Conservation (phyloP, 30 jellyfish, hydroid and myxozoan species). For the Aurelia aurita region DNA sequence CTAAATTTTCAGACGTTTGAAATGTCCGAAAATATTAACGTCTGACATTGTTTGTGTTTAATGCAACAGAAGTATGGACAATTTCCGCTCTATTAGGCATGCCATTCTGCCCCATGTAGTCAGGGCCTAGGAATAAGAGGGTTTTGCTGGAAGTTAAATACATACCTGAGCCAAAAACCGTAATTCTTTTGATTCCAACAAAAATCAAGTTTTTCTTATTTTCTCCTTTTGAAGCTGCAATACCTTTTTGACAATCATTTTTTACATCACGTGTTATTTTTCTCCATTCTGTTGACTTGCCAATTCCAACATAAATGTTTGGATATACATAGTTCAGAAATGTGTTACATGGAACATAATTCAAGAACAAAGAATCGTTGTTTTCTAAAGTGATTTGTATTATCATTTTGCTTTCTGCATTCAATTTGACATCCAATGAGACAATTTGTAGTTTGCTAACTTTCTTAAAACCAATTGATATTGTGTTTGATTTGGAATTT, state of each 20-base stretch:
- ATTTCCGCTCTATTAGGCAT: too few species aligned
- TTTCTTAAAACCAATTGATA: background rate
- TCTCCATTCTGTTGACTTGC: slow-evolving; percentile 30
- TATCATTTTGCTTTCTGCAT: slow-evolving; percentile 12
- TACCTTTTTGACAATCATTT: slow-evolving; percentile 78
- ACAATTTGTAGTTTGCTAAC: background rate
- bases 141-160: background rate
- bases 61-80: too few species aligned
- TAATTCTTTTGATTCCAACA: background rate
- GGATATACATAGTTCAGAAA: background rate
- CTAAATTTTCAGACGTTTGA: too few species aligned
- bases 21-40: too few species aligned
- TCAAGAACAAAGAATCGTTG: background rate
- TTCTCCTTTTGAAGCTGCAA: slow-evolving; percentile 22
- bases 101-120: too few species aligned
- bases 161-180: slow-evolving; percentile 34
- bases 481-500: background rate
- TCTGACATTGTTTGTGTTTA: too few species aligned
- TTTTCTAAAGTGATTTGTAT: slow-evolving; percentile 37
- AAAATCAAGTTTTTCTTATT: background rate
- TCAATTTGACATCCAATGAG: slow-evolving; percentile 30
- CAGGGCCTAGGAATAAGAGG: background rate
- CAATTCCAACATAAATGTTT: slow-evolving; percentile 50
- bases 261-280: slow-evolving; percentile 68
- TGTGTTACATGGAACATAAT: slow-evolving; percentile 7